Evolutionary conservation across 30 jellyfish, hydroid and myxozoan species (phyloP), one percentile per base, ranked within the genome.

Genomic region (Clytia hemisphaerica): DNA sequence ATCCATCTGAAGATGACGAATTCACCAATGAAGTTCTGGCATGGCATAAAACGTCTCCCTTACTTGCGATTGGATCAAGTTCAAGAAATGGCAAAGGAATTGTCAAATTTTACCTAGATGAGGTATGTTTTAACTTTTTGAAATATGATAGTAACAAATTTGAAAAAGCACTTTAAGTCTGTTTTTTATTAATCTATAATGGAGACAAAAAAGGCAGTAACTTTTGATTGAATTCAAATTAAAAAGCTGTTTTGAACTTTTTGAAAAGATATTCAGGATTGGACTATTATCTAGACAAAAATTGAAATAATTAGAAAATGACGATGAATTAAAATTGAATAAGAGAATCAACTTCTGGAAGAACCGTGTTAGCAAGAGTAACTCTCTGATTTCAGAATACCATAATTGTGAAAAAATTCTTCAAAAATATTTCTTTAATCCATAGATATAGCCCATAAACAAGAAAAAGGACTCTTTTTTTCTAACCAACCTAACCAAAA

Each of bases 51-150:
- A 84, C 59, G 28, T 89, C 47, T 57, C 77, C 95, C 7, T 35
- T 89, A 76, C 82, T 89, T 16, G 98, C 98, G 30, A 93, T 89
- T 69, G 95, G 86, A 19, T 80, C 84, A 30, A 71, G 67, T 73
- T 90, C 64, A 46, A 83, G 76, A 26, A 83, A 67, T 26, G 89
- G 80, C 22, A 83, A 75, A 30, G 93, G 95, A 19, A 51, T 78
- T 25, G 82, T 89, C 4, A 55, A 93, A 19, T 62, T 89, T 37
- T 76, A 89, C 60, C 61, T 89, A 32, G 98, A 89, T 76, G 98
- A 89, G 98, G 98, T 89, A 71, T 18, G 76, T 38, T 4, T 5
- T n/a, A 4, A 4, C 25, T 22, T 15, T 14, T 21, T 14, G 58
- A 12, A 62, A 62, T 10, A 6, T 37, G 37, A 3, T 31, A 3